A percentile compares a stretch with the other conserved stretches of the same genome.
These are phyloP conservation scores for Eremobia ochroleuca DNA, from an alignment of 2,888 invertebrate species.

Conservation along the genomic window DNA sequence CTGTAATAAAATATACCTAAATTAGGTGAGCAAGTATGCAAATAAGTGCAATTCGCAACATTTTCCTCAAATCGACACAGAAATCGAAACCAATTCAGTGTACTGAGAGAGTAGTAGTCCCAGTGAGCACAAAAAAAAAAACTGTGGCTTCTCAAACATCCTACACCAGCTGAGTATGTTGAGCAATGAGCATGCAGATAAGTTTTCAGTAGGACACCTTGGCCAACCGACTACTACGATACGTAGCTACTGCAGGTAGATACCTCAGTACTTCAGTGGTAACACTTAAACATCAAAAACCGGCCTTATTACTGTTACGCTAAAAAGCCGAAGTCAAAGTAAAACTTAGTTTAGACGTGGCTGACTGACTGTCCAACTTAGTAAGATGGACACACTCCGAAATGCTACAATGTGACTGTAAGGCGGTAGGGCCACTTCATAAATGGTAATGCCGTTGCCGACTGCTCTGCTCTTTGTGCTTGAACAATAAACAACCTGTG, in stretches of 20 bases:
- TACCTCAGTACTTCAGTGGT: no score
- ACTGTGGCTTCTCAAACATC: neutral
- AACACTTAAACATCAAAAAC: no score
- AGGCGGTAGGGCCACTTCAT: neutral
- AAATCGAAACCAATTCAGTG: neutral
- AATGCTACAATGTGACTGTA: neutral
- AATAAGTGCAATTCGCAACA: neutral
- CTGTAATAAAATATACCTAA: neutral
- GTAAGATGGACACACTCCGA: no score
- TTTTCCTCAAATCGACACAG: conserved; percentile 1
- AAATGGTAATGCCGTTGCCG: neutral
- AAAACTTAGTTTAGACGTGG: neutral
- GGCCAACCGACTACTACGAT: neutral
- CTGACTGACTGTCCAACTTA: neutral
- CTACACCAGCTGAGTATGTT: neutral
- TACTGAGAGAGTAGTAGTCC: neutral
- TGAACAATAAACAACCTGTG: neutral
- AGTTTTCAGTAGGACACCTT: neutral
- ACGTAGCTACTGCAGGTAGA: neutral
- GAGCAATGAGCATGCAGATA: neutral
- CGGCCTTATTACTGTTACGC: no score
- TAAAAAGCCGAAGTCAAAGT: neutral
- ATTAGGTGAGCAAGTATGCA: neutral
- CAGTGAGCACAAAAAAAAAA: neutral
- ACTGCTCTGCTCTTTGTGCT: neutral